Conservation (phyloP, 2,797 vertebrate genomes). For the Typhlichthys subterraneus region DNA sequence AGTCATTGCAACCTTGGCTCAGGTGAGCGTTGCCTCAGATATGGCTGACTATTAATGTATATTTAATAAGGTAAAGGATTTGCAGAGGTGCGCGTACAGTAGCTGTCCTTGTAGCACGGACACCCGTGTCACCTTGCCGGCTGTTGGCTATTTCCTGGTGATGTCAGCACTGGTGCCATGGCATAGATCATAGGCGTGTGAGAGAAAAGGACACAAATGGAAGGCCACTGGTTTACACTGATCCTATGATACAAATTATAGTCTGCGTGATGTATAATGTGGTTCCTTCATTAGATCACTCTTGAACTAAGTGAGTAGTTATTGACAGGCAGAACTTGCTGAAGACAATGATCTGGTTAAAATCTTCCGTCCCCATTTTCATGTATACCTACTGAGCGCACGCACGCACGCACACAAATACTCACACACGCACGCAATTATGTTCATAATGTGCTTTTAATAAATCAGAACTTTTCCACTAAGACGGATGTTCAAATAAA, state of each 20-base stretch:
- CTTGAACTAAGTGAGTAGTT: no score
- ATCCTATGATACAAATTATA: no score
- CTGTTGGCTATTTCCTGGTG: conserved; percentile 38
- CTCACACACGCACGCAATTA: conserved; percentile 39
- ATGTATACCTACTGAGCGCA: conserved; percentile 29
- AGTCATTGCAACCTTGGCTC: conserved; percentile 50
- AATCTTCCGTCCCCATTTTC: conserved; percentile 32
- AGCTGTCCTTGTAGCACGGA: conserved; percentile 65
- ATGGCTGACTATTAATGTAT: conserved; percentile 68
- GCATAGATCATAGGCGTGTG: conserved; percentile 3
- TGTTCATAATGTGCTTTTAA: conserved; percentile 67
- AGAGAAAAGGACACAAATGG: not conserved
- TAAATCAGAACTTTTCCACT: conserved; percentile 62
- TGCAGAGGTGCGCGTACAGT: conserved; percentile 52
- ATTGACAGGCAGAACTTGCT: not conserved
- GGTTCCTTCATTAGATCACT: no score
- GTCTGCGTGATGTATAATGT: no score
- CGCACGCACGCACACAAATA: conserved; percentile 25
- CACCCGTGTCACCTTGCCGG: conserved; percentile 58
- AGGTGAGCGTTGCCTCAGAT: conserved; percentile 61
- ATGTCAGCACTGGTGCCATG: conserved; percentile 46
- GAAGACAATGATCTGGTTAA: conserved; percentile 36
- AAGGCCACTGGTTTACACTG: no score
- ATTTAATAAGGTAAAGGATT: conserved; percentile 77
- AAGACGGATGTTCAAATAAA: conserved; percentile 66